Percentiles rank a stretch among this genome's conserved stretches.
These are phyloP conservation scores for Notothenia coriiceps DNA, from an alignment of 2,113 vertebrate genomes.

Conservation along the genomic window DNA sequence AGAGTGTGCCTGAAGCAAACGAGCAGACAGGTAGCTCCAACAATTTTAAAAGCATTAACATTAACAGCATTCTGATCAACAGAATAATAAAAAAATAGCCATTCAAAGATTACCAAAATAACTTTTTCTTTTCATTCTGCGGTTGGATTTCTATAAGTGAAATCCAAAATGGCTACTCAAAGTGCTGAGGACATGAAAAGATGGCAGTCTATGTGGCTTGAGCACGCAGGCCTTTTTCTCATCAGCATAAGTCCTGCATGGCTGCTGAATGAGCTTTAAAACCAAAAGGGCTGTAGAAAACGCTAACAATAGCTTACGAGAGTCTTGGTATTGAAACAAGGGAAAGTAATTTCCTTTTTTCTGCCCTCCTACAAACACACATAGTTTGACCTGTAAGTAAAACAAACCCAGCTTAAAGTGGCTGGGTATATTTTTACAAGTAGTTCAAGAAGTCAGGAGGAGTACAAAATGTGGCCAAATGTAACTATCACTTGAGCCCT, in stretches of 20 bases:
- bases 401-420: conserved; percentile 29
- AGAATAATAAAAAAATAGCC: neutral
- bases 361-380: conserved; percentile 32
- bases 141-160: conserved; percentile 6
- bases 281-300: conserved; percentile 37
- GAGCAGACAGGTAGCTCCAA: conserved; percentile 26
- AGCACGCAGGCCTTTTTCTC: conserved; percentile 65
- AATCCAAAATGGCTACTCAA: conserved; percentile 42
- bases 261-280: conserved; percentile 46
- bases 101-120: neutral
- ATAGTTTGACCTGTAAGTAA: conserved; percentile 41
- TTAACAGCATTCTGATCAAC: conserved; percentile 25
- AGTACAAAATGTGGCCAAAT: conserved; percentile 26
- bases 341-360: conserved; percentile 59
- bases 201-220: conserved; percentile 37
- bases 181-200: conserved; percentile 39
- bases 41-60: neutral
- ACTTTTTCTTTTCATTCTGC: neutral
- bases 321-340: conserved; percentile 52
- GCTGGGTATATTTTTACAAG: conserved; percentile 45
- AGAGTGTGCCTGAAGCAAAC: conserved; percentile 33
- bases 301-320: conserved; percentile 5
- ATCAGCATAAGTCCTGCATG: conserved; percentile 73
- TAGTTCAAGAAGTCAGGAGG: conserved; percentile 46
- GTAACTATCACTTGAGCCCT: conserved; percentile 37